Base-by-base conservation (phyloP, 53 echinoderm and acorn worm species). In the Actinopyga echinites region DNA sequence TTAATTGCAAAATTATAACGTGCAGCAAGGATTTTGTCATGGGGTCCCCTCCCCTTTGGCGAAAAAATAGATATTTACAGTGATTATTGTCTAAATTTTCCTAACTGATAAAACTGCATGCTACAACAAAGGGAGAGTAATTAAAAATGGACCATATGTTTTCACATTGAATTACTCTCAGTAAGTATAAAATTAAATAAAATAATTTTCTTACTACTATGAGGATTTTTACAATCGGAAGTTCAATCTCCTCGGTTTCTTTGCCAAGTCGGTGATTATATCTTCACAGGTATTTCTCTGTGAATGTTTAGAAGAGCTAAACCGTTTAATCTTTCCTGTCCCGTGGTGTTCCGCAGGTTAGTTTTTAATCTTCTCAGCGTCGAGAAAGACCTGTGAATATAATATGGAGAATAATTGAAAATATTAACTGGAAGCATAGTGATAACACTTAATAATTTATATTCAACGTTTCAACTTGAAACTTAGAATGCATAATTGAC, bases 341-440 rank as follows among this genome's bases (percentile, higher is more conserved):
- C 30, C 8, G 28, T 25, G 62, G 62, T 62, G 21, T 62, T 62
- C 17, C 0, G 62, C 62, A 62, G 28, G 28, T 62, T 21, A 8
- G 62, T 62, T 11, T 62, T 62, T 11, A 62, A 20, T 62, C 62
- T 62, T 25, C 62, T 13, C 21, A 62, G 62, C 15, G 62, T 30
- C 5, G 28, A 62, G 62, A 62, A 62, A 62, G 62, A 62, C 62
- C 28, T 62, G 28, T 62, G 62, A 62, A 62, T 62, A 62, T 62
- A 62, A 62, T 62, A 30, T 62, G 28, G 61, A 60, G 61, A 60
- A 60, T 60, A 60, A 60, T 60, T 60, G 61, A 60, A 60, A 60
- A 60, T 60, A 30, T 60, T 60, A 21, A 60, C 61, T 60, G 61
- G 61, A 60, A 60, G 61, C 61, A 60, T 60, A 22, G 61, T 60